Percentiles rank a stretch among this genome's conserved stretches.
Evolutionary conservation across 2,113 vertebrate genomes (phyloP).

Genomic region (Candoia aspera): DNA sequence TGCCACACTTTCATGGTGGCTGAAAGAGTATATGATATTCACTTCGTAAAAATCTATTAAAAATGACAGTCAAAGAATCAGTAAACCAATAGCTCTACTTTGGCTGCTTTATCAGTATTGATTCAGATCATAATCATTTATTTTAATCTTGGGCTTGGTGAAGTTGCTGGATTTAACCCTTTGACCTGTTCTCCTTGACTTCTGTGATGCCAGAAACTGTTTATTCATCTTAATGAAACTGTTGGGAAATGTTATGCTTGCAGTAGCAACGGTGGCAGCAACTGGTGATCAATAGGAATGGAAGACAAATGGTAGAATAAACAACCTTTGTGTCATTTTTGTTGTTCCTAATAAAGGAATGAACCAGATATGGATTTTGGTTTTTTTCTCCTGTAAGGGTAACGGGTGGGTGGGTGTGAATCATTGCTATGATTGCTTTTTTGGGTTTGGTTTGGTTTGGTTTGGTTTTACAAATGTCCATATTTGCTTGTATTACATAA

Average conservation of each 20-base stretch:
- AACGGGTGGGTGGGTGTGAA: too few species aligned
- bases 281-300: background rate
- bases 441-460: background rate
- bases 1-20: background rate
- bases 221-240: slow-evolving; percentile 3
- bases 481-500: background rate
- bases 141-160: slow-evolving; percentile 42
- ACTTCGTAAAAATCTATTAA: slow-evolving; percentile 42
- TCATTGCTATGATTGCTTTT: background rate
- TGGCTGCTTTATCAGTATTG: slow-evolving; percentile 47
- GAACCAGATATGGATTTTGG: background rate
- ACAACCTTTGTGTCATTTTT: background rate
- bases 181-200: slow-evolving; percentile 12
- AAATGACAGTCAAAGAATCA: slow-evolving; percentile 32
- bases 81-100: slow-evolving; percentile 21
- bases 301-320: slow-evolving; percentile 11
- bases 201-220: background rate
- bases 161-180: slow-evolving; percentile 33
- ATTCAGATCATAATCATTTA: slow-evolving; percentile 50
- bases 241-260: slow-evolving; percentile 12
- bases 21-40: slow-evolving; percentile 19
- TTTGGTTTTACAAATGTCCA: background rate
- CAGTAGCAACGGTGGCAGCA: background rate
- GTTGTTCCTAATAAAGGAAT: background rate
- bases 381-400: too few species aligned